Evolutionary conservation across 64 coral and sea anemone species (phyloP).

Genomic region (Dendronephthya gigantea): DNA sequence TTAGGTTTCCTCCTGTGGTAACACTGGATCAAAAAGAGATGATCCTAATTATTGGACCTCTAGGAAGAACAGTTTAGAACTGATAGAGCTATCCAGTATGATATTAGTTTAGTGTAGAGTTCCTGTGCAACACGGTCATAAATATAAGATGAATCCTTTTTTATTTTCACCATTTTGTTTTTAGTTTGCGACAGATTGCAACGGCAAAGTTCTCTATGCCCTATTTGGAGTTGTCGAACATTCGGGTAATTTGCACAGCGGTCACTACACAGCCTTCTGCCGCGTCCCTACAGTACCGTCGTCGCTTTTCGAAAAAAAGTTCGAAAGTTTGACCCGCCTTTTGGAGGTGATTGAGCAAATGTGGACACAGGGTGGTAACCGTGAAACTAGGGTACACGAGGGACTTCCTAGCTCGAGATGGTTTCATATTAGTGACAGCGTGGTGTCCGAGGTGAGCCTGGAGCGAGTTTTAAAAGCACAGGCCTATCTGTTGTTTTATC

Average conservation of each 20-base stretch:
- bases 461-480: conserved; percentile 69
- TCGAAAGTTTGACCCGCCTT: conserved; percentile 48
- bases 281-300: conserved; percentile 29
- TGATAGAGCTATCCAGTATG: too few species aligned
- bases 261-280: conserved; percentile 86
- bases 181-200: conserved; percentile 48
- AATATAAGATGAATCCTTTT: neutral
- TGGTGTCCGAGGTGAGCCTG: conserved; percentile 35
- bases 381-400: neutral
- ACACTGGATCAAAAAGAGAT: too few species aligned
- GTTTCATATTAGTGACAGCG: conserved; percentile 87
- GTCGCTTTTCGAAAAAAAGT: conserved; percentile 23
- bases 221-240: conserved; percentile 73
- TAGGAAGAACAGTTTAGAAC: too few species aligned
- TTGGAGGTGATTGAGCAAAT: conserved; percentile 41
- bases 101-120: neutral
- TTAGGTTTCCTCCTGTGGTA: too few species aligned
- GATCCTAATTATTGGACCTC: too few species aligned
- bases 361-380: conserved; percentile 30
- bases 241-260: conserved; percentile 73
- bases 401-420: conserved; percentile 40
- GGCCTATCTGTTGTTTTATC: conserved; percentile 92
- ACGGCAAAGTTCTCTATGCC: conserved; percentile 57
- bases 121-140: too few species aligned
- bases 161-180: conserved; percentile 23